Base-by-base conservation (phyloP, 2,797 vertebrate species). In the Acanthiza pusilla region DNA sequence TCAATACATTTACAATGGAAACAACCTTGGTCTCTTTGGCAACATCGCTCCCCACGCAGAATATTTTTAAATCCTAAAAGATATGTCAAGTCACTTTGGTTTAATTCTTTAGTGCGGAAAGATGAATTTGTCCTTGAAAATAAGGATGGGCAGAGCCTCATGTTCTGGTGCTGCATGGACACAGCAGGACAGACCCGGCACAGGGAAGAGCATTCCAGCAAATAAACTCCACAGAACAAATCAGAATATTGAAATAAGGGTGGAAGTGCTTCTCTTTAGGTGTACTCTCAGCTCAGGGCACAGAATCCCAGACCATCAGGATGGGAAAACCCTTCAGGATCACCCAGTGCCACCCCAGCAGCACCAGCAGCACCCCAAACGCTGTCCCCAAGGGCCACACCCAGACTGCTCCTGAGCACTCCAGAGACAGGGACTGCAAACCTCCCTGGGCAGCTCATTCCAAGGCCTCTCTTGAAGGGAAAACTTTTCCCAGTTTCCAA, bases 111-210 rank as follows among this genome's bases (percentile, higher is more conserved):
- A 16, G 16, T 19, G 17, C 10, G 58, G 45, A 72, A 78, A 93
- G 36, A 38, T 40, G 82, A 91, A 83, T 43, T 84, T 81, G 70
- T 9, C 58, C 70, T 93, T 94, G 91, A 81, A 87, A 88, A 34
- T 17, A 19, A 47, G 11, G 29, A 25, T 16, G 10, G 16, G 20
- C 65, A 92, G 42, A 77, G 62, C 54, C 54, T 71, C 29, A 55
- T 21, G 65, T 47, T 14, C 7, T 45, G 55, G 21, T 38, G 67
- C 25, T 78, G 71, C 40, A 18, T 0, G 16, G 60, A 48, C 47
- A 82, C 45, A 91, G 16, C 50, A 62, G 47, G 43, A 87, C 6
- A 67, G 22, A 23, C 16, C 66, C 0, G 20, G 88, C 65, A 77
- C 36, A 60, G 63, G 19, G 74, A 53, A 57, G n/a, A 55, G 73